These are phyloP conservation scores for Hydropsyche tenuis DNA, from an alignment of 1,140 invertebrate genomes.

Conservation along the genomic window DNA sequence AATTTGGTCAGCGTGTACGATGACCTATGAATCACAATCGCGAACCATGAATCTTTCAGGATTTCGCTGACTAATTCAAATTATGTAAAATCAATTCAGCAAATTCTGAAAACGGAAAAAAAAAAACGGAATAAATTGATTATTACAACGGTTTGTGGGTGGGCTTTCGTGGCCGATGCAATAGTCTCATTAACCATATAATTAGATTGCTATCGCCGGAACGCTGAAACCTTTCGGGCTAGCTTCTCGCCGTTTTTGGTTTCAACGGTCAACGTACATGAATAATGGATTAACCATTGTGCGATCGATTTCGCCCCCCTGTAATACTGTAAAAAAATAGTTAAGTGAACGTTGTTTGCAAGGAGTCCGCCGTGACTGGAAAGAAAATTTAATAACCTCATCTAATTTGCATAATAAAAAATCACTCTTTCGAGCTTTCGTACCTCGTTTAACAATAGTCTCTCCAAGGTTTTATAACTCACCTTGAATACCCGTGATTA, in stretches of 20 bases:
- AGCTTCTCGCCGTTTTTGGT: slow-evolving; percentile 1
- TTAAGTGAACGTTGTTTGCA: not conserved
- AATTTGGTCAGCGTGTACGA: too few relatives aligned
- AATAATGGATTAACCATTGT: slow-evolving; percentile 25
- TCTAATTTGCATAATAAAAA: slow-evolving; percentile 20
- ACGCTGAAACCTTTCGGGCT: not conserved
- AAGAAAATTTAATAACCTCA: slow-evolving; percentile 11
- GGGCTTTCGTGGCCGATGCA: not conserved
- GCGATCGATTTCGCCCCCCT: slow-evolving; percentile 17
- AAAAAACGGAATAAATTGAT: too few relatives aligned
- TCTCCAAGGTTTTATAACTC: too few relatives aligned
- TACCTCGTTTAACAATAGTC: too few relatives aligned
- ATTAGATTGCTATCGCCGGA: slow-evolving; percentile 11
- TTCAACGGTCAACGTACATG: slow-evolving; percentile 30
- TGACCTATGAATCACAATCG: too few relatives aligned
- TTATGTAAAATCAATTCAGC: too few relatives aligned
- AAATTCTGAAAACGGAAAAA: too few relatives aligned
- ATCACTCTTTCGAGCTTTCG: not conserved
- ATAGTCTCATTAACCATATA: not conserved
- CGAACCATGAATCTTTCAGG: too few relatives aligned
- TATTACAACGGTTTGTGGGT: too few relatives aligned
- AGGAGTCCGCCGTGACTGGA: not conserved
- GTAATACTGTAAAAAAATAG: not conserved
- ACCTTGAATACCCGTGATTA: too few relatives aligned
- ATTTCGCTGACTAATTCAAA: too few relatives aligned